phyloP scores from a whole-genome alignment of 1,140 invertebrate species.

The Pachyrhynchus sulphureomaculatus region DNA sequence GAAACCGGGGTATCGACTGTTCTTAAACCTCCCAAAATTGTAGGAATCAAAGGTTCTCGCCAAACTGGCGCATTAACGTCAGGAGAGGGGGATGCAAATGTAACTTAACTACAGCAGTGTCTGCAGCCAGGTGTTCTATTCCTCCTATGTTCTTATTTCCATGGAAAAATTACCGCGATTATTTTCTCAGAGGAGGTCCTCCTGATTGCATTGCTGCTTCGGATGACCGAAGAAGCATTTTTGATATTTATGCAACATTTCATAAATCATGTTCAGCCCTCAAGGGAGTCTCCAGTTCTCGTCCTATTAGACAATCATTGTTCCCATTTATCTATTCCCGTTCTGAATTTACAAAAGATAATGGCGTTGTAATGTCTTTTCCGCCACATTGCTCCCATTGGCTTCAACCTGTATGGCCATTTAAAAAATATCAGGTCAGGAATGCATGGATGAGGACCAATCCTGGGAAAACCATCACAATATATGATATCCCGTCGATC shows the following conservation, averaged over 20 bases:
- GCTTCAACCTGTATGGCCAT: constrained; percentile 51
- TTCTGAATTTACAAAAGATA: constrained; percentile 41
- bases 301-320: constrained; percentile 41
- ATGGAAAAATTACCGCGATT: constrained; percentile 6
- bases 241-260: no score
- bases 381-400: no score
- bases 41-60: background rate
- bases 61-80: background rate
- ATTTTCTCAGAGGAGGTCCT: constrained; percentile 23
- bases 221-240: constrained; percentile 15
- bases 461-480: constrained; percentile 38
- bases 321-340: constrained; percentile 37
- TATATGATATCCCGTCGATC: constrained; percentile 46
- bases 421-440: constrained; percentile 45
- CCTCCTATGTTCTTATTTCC: constrained; percentile 16
- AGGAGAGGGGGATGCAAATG: constrained; percentile 8
- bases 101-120: no score
- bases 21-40: background rate
- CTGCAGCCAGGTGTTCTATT: constrained; percentile 12
- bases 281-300: constrained; percentile 40
- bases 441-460: constrained; percentile 54
- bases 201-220: constrained; percentile 14
- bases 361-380: constrained; percentile 48
- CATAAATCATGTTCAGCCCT: constrained; percentile 37
- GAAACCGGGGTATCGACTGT: constrained; percentile 46